phyloP scores from a whole-genome alignment of 64 coral and sea anemone species.

The Cladopsammia gracilis region DNA sequence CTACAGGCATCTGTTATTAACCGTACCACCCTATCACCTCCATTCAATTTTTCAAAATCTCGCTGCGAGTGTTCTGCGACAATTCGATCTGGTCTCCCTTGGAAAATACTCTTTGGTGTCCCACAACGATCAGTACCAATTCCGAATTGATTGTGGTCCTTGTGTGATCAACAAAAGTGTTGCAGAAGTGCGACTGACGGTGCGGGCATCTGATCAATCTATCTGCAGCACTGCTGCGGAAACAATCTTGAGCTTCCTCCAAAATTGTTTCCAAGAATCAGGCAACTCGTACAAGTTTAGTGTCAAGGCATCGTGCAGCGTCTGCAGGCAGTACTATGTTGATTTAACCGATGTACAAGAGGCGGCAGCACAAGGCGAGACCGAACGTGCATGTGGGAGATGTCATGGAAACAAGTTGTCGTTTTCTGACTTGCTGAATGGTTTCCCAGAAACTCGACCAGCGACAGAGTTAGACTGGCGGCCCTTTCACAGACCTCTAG shows the following conservation, averaged over 20 bases:
- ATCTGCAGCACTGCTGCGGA: background rate
- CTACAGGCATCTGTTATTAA: constrained; percentile 38
- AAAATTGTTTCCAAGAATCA: background rate
- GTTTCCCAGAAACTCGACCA: constrained; percentile 18
- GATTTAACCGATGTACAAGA: constrained; percentile 21
- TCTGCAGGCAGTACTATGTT: constrained; percentile 15
- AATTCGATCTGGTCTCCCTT: background rate
- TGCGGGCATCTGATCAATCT: constrained; percentile 8
- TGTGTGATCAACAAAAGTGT: constrained; percentile 39
- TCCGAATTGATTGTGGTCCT: constrained; percentile 57
- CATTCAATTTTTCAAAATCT: constrained; percentile 29
- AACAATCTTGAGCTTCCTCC: background rate
- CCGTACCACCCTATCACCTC: constrained; percentile 16
- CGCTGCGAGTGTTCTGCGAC: background rate
- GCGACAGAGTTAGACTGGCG: background rate
- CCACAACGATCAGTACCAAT: constrained; percentile 16
- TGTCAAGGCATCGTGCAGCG: constrained; percentile 1
- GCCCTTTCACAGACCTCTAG: background rate
- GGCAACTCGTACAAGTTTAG: background rate
- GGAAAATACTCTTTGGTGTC: constrained; percentile 33
- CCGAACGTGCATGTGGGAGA: background rate
- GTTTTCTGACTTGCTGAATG: constrained; percentile 14
- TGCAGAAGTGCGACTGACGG: constrained; percentile 20
- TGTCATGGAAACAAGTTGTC: background rate
- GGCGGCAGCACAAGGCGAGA: background rate